Conservation (phyloP, 2,888 invertebrate genomes). For the Diploptera punctata region DNA sequence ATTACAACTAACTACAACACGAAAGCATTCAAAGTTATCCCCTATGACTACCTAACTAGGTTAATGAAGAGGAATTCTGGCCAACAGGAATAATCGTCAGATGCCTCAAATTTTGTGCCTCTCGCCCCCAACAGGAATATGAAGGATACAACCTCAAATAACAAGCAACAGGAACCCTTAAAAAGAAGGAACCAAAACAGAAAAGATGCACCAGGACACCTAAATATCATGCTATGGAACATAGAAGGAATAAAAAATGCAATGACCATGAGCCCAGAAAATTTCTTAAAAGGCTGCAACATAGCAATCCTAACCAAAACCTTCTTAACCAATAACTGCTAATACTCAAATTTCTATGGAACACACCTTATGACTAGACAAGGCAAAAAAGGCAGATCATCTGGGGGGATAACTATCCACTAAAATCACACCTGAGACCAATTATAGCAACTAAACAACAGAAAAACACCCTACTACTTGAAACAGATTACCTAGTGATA, state of each 20-base stretch:
- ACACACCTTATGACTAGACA: too few relatives aligned
- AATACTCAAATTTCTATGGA: neutral
- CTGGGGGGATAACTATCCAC: too few relatives aligned
- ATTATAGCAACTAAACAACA: neutral
- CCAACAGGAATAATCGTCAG: neutral
- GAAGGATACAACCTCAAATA: neutral
- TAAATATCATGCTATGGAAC: neutral
- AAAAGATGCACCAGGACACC: neutral
- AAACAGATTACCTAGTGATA: neutral
- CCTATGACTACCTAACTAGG: neutral
- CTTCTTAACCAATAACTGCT: neutral
- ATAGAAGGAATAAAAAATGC: too few relatives aligned
- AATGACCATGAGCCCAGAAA: too few relatives aligned
- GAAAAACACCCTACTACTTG: too few relatives aligned
- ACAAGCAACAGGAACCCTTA: neutral
- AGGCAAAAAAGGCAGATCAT: too few relatives aligned
- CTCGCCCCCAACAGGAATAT: neutral
- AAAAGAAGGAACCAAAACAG: neutral
- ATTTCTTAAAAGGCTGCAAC: neutral
- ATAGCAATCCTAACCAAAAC: too few relatives aligned
- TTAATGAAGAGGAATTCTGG: too few relatives aligned
- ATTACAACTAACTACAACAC: neutral
- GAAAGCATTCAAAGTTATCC: neutral
- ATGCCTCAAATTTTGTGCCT: neutral
- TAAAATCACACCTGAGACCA: neutral